Evolutionary conservation across 2,888 invertebrate genomes (phyloP).

Genomic region (Mantis religiosa): DNA sequence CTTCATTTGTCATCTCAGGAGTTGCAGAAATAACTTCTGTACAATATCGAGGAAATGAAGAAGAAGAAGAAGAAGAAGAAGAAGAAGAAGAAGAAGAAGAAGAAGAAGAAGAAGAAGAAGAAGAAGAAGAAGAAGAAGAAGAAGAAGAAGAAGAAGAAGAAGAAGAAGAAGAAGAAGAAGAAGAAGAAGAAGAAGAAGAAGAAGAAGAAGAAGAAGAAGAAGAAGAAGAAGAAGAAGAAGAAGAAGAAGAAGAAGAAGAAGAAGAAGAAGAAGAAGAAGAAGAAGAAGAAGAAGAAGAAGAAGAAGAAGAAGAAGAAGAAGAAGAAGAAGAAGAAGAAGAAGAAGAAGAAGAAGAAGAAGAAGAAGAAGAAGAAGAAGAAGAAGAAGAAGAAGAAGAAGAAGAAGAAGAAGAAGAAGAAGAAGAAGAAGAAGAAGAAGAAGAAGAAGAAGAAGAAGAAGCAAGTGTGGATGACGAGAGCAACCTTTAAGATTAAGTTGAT

Average conservation of each 20-base stretch:
- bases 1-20: too few relatives aligned
- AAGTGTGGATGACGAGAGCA: too few relatives aligned
- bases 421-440: too few relatives aligned
- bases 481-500: too few relatives aligned
- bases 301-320: slow-evolving; percentile 23
- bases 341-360: too few relatives aligned
- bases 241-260: not conserved
- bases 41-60: too few relatives aligned
- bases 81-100: not conserved
- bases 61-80: too few relatives aligned
- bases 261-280: not conserved
- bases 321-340: slow-evolving; percentile 6
- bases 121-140: not conserved
- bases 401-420: too few relatives aligned
- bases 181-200: not conserved
- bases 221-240: not conserved
- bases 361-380: too few relatives aligned
- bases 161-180: not conserved
- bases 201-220: not conserved
- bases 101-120: not conserved
- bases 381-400: too few relatives aligned
- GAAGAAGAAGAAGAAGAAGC: too few relatives aligned
- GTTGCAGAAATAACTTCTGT: too few relatives aligned
- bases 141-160: not conserved
- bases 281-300: not conserved